Percentiles rank a stretch among this genome's conserved stretches.
Evolutionary conservation across 2,113 vertebrate species (phyloP).

Genomic region (Microtus ochrogaster): DNA sequence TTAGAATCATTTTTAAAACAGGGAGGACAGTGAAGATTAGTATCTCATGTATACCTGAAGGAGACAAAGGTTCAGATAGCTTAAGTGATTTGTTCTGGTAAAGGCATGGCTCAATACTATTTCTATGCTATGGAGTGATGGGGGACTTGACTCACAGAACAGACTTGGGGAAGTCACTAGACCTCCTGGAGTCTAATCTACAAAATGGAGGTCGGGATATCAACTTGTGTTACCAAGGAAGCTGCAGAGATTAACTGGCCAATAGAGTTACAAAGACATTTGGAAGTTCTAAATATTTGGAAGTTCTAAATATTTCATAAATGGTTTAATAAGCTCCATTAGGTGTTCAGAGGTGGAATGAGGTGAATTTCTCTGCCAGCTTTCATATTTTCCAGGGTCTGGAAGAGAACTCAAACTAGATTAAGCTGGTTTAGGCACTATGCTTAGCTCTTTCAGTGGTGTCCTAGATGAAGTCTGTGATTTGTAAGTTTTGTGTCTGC

Average conservation of each 20-base stretch:
- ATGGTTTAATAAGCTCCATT: constrained; percentile 65
- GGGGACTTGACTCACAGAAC: constrained; percentile 37
- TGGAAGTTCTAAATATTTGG: constrained; percentile 72
- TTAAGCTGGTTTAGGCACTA: constrained; percentile 24
- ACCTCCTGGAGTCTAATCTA: constrained; percentile 64
- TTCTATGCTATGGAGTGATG: background rate
- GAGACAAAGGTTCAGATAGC: background rate
- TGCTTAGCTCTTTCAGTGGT: background rate
- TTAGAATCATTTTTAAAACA: background rate
- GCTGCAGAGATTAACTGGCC: constrained; percentile 64
- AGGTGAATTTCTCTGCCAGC: constrained; percentile 36
- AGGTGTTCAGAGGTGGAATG: constrained; percentile 21
- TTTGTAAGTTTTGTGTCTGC: background rate
- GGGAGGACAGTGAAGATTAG: background rate
- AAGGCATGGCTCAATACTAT: background rate
- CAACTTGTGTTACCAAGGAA: constrained; percentile 63
- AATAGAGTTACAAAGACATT: constrained; percentile 69
- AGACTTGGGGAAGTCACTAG: constrained; percentile 59
- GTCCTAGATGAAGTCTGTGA: background rate
- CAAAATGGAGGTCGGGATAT: constrained; percentile 51
- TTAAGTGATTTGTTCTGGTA: background rate
- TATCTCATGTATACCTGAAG: background rate
- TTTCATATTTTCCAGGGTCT: constrained; percentile 1
- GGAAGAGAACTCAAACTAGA: background rate
- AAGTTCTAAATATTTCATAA: constrained; percentile 69